phyloP scores from a whole-genome alignment of 2,888 invertebrate species.

The Aleiodes testaceus region DNA sequence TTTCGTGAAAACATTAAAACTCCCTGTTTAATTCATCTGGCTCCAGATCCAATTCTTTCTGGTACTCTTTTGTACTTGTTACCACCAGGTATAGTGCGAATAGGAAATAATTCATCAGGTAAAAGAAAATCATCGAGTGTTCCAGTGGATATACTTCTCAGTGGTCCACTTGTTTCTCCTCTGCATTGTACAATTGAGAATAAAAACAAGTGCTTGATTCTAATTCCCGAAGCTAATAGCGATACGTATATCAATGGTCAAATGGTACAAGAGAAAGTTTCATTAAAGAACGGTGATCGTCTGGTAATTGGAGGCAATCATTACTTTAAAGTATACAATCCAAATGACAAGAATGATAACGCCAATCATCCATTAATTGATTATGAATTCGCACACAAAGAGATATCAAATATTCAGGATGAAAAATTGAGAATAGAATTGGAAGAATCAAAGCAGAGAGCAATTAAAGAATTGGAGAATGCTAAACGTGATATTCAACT shows the following conservation, averaged over 20 bases:
- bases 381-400: conserved; percentile 75
- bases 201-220: conserved; percentile 70
- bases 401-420: conserved; percentile 75
- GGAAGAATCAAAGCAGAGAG: conserved; percentile 69
- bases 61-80: conserved; percentile 76
- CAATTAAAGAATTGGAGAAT: conserved; percentile 68
- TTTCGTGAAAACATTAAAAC: conserved; percentile 69
- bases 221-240: conserved; percentile 73
- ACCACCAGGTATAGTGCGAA: conserved; percentile 73
- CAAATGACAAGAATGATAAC: conserved; percentile 64
- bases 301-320: conserved; percentile 77
- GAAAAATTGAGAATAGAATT: conserved; percentile 70
- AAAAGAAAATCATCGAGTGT: conserved; percentile 38
- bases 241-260: conserved; percentile 77
- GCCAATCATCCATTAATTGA: conserved; percentile 70
- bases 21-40: conserved; percentile 78
- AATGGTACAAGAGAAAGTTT: conserved; percentile 69
- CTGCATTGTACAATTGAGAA: conserved; percentile 78
- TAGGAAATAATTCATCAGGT: conserved; percentile 66
- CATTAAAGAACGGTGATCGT: conserved; percentile 76
- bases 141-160: conserved; percentile 76
- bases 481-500: conserved; percentile 67
- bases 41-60: conserved; percentile 79
- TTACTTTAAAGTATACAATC: conserved; percentile 76
- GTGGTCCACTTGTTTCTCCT: conserved; percentile 77